Percentiles rank a stretch among this genome's conserved stretches.
Conservation (phyloP, 1,140 invertebrate species). For the Procambarus clarkii region DNA sequence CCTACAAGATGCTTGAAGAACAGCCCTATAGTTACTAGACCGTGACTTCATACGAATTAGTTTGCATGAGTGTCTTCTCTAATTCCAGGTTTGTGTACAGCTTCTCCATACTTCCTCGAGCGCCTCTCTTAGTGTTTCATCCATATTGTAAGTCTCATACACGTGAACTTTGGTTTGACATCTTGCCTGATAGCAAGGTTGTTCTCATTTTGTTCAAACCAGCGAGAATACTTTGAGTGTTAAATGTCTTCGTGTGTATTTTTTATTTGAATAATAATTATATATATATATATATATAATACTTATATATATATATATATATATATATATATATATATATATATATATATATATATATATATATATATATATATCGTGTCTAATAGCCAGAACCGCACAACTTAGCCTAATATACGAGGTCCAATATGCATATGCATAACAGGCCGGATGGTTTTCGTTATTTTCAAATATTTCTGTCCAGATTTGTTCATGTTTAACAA, state of each 20-base stretch:
- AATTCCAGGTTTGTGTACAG: not conserved
- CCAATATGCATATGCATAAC: too few species aligned
- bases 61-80: not conserved
- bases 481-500: too few species aligned
- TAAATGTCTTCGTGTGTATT: not conserved
- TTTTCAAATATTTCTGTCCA: too few species aligned
- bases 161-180: not conserved
- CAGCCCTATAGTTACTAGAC: too few species aligned
- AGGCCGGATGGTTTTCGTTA: too few species aligned
- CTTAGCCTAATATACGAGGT: too few species aligned
- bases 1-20: too few species aligned
- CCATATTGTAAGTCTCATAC: slow-evolving; percentile 10
- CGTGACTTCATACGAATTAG: not conserved
- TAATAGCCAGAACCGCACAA: too few species aligned
- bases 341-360: slow-evolving; percentile 45
- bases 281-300: too few species aligned
- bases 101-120: not conserved
- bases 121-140: not conserved
- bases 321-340: slow-evolving; percentile 52
- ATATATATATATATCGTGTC: slow-evolving; percentile 32
- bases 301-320: slow-evolving; percentile 44
- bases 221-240: not conserved
- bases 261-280: too few species aligned
- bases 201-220: not conserved
- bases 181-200: not conserved